Base-by-base conservation (phyloP, 1,140 invertebrate species). In the Pseudomyrmex flavicornis region DNA sequence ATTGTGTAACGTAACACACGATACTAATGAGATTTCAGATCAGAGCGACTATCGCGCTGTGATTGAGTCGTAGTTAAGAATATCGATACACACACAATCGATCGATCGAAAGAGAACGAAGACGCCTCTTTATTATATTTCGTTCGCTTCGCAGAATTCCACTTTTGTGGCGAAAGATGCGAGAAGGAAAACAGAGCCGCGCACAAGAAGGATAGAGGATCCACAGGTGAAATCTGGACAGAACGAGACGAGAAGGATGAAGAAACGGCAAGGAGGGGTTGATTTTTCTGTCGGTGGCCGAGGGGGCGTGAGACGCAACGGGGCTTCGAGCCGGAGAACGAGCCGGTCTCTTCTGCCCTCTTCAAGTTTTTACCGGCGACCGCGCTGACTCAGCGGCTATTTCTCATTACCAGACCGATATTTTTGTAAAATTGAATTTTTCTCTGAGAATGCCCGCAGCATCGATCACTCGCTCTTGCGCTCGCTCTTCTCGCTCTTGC, bases 371-470 rank as follows among this genome's bases (percentile, higher is more conserved):
- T 90, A 90, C 82, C 84, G 82, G 44, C 69, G 54, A 75, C 76
- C 86, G 22, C 44, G 61, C 48, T 90, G 89, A 90, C 86, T 90
- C 89, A 90, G 89, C 89, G 84, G 79, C 89, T 90, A 90, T 90
- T 90, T 90, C 89, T 90, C 89, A 90, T 90, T 90, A 90, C 89
- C 88, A 61, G 89, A 61, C 56, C 85, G 88, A 90, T 90, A 90
- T 90, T 90, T 90, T 90, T 90, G 89, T 90, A 90, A 90, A 90
- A 90, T 90, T 90, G 89, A 89, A 90, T 90, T 90, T 90, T 90
- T 89, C 88, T 90, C 82, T 83, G 89, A 90, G 88, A 88, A 86
- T 88, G 80, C 83, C 68, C 85, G 88, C 88, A 83, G 88, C 75
- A 86, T 85, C 83, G 80, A 62, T 85, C 75, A 61, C 61, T 46